Evolutionary conservation across 2,888 invertebrate species (phyloP).

Genomic region (Lasioglossum villosulum): DNA sequence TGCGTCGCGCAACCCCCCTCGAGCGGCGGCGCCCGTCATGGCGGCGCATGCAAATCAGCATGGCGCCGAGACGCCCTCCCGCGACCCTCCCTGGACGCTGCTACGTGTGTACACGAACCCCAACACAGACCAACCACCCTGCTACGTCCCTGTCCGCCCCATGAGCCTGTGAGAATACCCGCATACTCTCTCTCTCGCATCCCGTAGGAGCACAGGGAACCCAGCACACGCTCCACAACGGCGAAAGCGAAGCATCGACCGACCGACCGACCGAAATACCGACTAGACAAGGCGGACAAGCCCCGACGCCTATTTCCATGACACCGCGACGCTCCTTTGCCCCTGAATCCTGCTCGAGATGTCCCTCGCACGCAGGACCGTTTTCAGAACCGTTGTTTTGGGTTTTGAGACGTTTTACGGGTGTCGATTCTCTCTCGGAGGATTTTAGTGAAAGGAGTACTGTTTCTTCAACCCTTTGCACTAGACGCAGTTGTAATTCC

Average conservation of each 20-base stretch:
- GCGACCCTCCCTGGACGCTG: constrained; percentile 76
- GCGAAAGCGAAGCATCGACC: constrained; percentile 82
- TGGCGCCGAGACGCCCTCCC: constrained; percentile 86
- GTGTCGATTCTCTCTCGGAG: background rate
- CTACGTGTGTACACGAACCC: constrained; percentile 44
- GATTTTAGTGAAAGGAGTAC: background rate
- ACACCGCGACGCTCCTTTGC: background rate
- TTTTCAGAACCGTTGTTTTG: background rate
- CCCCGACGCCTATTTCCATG: constrained; percentile 1
- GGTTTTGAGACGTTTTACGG: background rate
- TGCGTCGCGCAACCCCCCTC: constrained; percentile 76
- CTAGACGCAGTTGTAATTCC: background rate
- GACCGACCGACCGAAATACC: constrained; percentile 77
- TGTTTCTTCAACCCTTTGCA: background rate
- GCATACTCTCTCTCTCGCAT: constrained; percentile 18
- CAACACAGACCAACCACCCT: constrained; percentile 11
- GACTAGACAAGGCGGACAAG: constrained; percentile 54
- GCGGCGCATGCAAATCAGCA: constrained; percentile 88
- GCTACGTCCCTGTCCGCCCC: constrained; percentile 10
- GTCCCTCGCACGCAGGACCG: background rate
- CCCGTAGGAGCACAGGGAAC: constrained; percentile 40
- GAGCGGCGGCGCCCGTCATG: constrained; percentile 85
- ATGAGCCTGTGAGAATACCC: constrained; percentile 34
- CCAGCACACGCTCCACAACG: constrained; percentile 69
- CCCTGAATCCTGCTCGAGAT: constrained; percentile 5